Base-by-base conservation (phyloP, 2,797 vertebrate genomes). In the Falco novaeseelandiae region DNA sequence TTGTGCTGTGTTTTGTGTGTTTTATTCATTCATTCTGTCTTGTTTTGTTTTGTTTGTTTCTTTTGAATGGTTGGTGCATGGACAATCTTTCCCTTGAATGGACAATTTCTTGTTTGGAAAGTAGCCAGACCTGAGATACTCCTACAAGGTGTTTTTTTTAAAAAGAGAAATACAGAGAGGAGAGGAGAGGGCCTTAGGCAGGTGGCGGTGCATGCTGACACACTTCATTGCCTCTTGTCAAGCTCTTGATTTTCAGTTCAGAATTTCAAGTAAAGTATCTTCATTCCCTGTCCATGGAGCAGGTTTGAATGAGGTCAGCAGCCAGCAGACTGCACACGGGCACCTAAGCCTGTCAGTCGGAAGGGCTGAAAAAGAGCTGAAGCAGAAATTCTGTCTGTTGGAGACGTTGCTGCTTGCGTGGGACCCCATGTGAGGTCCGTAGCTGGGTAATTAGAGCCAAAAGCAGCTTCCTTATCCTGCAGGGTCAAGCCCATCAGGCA, bases 371-470 rank as follows among this genome's bases (percentile, higher is more conserved):
- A 52, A 65, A 38, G 22, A 66, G 61, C 66, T 87, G 66, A 34
- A 17, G 66, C 34, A 82, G 89, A 22, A 71, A 51, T 67, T 55
- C 42, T 48, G 19, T 21, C 12, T 26, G 30, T 70, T 30, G 30
- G 38, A 44, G 74, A 30, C 42, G 54, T 14, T 48, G 67, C 17
- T 57, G 36, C 40, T 55, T 42, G 17, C 44, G 29, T 51, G 57
- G 22, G n/a, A 85, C 14, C 17, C 5, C 0, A 0, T 27, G n/a
- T 22, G 38, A n/a, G n/a, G 52, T 46, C 40, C 27, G 0, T 10
- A 8, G 10, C 27, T 73, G 61, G 26, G 26, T 76, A 14, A 83
- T 36, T 18, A 62, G 30, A 87, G 58, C 63, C 69, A 36, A 49
- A 63, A 73, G 32, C 55, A 65, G 6, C 30, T 36, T 40, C 79